phyloP scores from a whole-genome alignment of 1,140 invertebrate species.

The Drosophila punjabiensis region DNA sequence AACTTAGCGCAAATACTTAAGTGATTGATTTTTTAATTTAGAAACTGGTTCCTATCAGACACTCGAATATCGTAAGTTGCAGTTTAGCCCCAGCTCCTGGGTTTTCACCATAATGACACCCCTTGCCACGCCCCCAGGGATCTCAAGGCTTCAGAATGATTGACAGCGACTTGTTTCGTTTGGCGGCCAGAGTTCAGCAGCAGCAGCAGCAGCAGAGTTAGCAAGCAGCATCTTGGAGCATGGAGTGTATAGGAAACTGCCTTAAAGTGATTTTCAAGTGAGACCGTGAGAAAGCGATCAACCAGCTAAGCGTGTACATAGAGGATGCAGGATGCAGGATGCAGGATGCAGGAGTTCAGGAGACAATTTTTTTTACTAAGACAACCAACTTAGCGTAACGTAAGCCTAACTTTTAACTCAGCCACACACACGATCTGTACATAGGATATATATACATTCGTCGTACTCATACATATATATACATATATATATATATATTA shows the following conservation, averaged over 20 bases:
- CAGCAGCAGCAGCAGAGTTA: slow-evolving; percentile 8
- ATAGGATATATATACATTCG: slow-evolving; percentile 51
- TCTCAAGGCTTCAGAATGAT: slow-evolving; percentile 33
- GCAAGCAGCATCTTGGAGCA: slow-evolving; percentile 34
- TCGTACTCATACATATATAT: slow-evolving; percentile 12
- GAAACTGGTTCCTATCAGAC: slow-evolving; percentile 17
- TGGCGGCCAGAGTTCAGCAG: slow-evolving; percentile 17
- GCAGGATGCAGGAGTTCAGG: too few species aligned
- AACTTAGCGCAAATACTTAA: slow-evolving; percentile 18
- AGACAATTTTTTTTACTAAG: slow-evolving; percentile 71
- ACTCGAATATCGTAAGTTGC: slow-evolving; percentile 25
- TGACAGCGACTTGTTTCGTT: slow-evolving; percentile 34
- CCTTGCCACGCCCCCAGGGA: slow-evolving; percentile 17
- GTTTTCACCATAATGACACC: not conserved
- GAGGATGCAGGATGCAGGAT: slow-evolving; percentile 9
- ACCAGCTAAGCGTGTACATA: slow-evolving; percentile 67
- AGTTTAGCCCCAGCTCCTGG: not conserved
- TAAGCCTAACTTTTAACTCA: slow-evolving; percentile 71
- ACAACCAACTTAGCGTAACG: slow-evolving; percentile 35
- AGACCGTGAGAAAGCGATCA: slow-evolving; percentile 53
- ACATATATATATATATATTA: slow-evolving; percentile 41
- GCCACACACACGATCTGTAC: slow-evolving; percentile 51
- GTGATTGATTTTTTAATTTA: not conserved
- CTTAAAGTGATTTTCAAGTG: slow-evolving; percentile 79
- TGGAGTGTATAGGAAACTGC: slow-evolving; percentile 71